Evolutionary conservation across 2,888 invertebrate genomes (phyloP).

Genomic region (Tiphia femorata): DNA sequence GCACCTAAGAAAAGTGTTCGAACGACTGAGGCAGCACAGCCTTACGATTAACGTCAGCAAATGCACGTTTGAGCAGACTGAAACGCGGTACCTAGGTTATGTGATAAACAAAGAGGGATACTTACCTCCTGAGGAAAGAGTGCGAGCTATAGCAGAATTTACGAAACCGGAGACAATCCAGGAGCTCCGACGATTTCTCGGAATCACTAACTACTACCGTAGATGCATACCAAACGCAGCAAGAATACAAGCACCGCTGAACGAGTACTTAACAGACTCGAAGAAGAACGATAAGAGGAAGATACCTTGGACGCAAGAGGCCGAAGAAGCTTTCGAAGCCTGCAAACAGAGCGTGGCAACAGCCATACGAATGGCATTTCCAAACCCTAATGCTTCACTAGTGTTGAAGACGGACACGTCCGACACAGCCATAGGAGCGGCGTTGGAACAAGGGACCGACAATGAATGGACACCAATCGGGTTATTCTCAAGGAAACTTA

Average conservation of each 20-base stretch:
- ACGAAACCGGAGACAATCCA: too few species aligned
- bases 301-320: slow-evolving; percentile 19
- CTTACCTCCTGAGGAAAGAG: slow-evolving; percentile 16
- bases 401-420: slow-evolving; percentile 28
- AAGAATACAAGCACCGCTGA: too few species aligned
- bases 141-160: slow-evolving; percentile 22
- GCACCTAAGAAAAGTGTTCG: not conserved
- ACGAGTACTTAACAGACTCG: not conserved
- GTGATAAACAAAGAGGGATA: slow-evolving; percentile 9
- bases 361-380: slow-evolving; percentile 18
- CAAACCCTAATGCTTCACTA: slow-evolving; percentile 13
- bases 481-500: slow-evolving; percentile 19
- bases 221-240: too few species aligned
- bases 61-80: slow-evolving; percentile 1
- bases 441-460: slow-evolving; percentile 11
- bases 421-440: slow-evolving; percentile 14
- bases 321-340: slow-evolving; percentile 27
- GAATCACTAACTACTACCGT: too few species aligned
- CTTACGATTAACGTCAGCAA: slow-evolving; percentile 12
- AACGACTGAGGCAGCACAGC: not conserved
- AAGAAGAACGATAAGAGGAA: not conserved
- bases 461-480: slow-evolving; percentile 15
- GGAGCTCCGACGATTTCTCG: too few species aligned
- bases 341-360: slow-evolving; percentile 20
- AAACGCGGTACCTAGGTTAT: slow-evolving; percentile 25